Evolutionary conservation across 1,140 invertebrate species (phyloP).

Genomic region (Metopolophium dirhodum): DNA sequence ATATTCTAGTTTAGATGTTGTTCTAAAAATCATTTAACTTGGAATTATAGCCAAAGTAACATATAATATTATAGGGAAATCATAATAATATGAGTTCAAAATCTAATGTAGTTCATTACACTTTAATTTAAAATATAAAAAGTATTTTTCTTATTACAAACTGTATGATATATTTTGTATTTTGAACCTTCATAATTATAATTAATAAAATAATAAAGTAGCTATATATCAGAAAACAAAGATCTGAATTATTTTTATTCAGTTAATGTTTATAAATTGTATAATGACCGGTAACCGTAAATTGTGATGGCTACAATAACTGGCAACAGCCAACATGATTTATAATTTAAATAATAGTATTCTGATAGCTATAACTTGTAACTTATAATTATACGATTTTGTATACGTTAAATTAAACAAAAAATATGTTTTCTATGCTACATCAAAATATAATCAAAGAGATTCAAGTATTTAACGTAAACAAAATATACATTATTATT

Average conservation of each 20-base stretch:
- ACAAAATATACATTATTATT: not conserved
- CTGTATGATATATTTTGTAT: not conserved
- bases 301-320: not conserved
- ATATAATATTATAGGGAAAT: not conserved
- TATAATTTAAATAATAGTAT: not conserved
- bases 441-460: not conserved
- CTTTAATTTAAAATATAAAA: not conserved
- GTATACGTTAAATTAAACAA: not conserved
- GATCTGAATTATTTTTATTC: not conserved
- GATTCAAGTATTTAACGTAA: not conserved
- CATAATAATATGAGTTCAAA: not conserved
- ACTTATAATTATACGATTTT: not conserved
- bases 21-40: constrained; percentile 6
- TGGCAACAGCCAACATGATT: not conserved
- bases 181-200: not conserved
- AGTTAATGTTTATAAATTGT: not conserved
- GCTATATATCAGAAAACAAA: not conserved
- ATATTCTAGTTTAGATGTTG: not conserved
- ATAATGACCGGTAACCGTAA: not conserved
- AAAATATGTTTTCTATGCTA: not conserved
- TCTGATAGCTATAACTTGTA: not conserved
- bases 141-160: not conserved
- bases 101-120: not conserved
- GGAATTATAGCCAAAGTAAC: not conserved
- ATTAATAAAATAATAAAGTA: constrained; percentile 17